Percentiles rank a stretch among this genome's conserved stretches.
phyloP scores from a whole-genome alignment of 1,140 invertebrate species.

The Anthonomus grandis region DNA sequence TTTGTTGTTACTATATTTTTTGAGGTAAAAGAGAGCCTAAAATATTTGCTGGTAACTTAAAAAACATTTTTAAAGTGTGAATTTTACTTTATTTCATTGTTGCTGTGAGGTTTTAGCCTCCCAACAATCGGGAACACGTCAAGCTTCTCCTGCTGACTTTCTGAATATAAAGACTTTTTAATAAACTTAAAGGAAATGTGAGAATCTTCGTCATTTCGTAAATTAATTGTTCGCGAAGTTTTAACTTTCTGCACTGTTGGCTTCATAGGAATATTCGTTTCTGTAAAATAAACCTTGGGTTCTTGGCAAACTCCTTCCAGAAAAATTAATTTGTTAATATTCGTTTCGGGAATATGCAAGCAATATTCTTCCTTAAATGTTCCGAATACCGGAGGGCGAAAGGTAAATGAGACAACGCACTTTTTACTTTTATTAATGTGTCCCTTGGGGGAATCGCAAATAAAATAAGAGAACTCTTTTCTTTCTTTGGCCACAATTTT shows the following conservation, averaged over 20 bases:
- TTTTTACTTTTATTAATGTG: constrained; percentile 43
- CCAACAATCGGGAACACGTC: constrained; percentile 46
- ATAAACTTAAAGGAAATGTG: constrained; percentile 43
- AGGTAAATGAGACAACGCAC: constrained; percentile 44
- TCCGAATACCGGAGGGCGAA: constrained; percentile 46
- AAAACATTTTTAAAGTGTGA: background rate
- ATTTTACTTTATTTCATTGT: constrained; percentile 32
- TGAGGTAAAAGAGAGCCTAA: constrained; percentile 46
- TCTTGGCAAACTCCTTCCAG: constrained; percentile 48
- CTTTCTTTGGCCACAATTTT: constrained; percentile 19
- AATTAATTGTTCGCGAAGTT: constrained; percentile 29
- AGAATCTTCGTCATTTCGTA: constrained; percentile 48
- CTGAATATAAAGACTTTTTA: constrained; percentile 42
- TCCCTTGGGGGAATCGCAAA: constrained; percentile 45
- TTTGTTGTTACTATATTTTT: constrained; percentile 39
- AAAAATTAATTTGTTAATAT: constrained; percentile 45
- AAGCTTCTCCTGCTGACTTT: constrained; percentile 43
- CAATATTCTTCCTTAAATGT: constrained; percentile 50
- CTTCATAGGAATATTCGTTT: constrained; percentile 41
- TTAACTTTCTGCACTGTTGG: constrained; percentile 42
- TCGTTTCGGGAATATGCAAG: constrained; percentile 48
- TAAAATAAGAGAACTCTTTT: constrained; percentile 42
- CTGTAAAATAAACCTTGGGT: constrained; percentile 44
- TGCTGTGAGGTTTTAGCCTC: constrained; percentile 36
- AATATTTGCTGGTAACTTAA: constrained; percentile 7